Evolutionary conservation across 2,888 invertebrate species (phyloP).

Genomic region (Cheilosia scutellata): DNA sequence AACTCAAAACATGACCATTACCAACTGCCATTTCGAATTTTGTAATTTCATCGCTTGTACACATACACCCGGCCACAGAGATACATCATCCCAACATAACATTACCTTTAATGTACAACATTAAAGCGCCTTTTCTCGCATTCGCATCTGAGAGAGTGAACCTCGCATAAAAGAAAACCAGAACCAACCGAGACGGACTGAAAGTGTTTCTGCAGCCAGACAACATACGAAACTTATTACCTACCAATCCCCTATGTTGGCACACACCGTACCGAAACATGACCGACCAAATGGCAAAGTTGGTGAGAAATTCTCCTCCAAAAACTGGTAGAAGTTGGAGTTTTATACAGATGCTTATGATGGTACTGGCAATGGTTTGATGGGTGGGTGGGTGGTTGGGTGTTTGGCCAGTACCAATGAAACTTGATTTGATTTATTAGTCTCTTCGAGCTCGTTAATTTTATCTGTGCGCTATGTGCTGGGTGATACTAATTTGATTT

Average conservation of each 20-base stretch:
- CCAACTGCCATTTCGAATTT: conserved; percentile 71
- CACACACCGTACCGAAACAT: conserved; percentile 9
- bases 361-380: background rate
- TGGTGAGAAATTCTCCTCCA: conserved; percentile 66
- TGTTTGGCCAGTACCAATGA: conserved; percentile 50
- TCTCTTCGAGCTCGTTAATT: conserved; percentile 76
- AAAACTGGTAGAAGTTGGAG: conserved; percentile 7
- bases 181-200: conserved; percentile 48
- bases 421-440: conserved; percentile 76
- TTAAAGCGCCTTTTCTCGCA: conserved; percentile 60
- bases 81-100: conserved; percentile 64
- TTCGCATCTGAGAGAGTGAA: conserved; percentile 29
- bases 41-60: conserved; percentile 64
- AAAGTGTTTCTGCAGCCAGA: conserved; percentile 51
- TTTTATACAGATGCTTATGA: conserved; percentile 42
- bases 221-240: conserved; percentile 63
- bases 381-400: conserved; percentile 13
- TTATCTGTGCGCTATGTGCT: conserved; percentile 62
- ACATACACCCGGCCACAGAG: conserved; percentile 21
- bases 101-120: conserved; percentile 69
- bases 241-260: conserved; percentile 46
- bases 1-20: conserved; percentile 61
- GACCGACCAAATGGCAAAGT: conserved; percentile 71
- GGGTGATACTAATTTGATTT: conserved; percentile 68
- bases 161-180: conserved; percentile 32